Evolutionary conservation across 2,113 vertebrate species (phyloP).

Genomic region (Peromyscus leucopus): DNA sequence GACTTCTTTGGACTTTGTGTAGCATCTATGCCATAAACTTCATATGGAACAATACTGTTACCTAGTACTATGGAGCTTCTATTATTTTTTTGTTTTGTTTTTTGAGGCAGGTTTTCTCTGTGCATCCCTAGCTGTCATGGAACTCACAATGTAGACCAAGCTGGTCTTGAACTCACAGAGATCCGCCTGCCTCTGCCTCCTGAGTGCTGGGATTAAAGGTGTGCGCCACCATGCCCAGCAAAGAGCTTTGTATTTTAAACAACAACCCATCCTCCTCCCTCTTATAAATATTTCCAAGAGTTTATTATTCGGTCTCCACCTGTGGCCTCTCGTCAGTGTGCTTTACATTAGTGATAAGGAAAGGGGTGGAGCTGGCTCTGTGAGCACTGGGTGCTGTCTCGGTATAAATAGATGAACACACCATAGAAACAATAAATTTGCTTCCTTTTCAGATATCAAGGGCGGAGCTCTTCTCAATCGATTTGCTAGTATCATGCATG

Average conservation of each 20-base stretch:
- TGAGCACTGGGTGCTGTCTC: background rate
- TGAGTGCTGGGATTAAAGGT: background rate
- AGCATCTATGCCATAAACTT: background rate
- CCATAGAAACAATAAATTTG: constrained; percentile 59
- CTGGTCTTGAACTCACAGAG: background rate
- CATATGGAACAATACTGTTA: constrained; percentile 32
- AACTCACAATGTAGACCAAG: background rate
- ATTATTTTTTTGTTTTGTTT: background rate
- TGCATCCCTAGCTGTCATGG: background rate
- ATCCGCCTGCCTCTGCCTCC: background rate
- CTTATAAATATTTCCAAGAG: constrained; percentile 34
- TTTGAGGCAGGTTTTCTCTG: background rate
- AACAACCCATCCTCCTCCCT: background rate
- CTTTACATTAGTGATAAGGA: constrained; percentile 19
- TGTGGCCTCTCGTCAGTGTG: background rate
- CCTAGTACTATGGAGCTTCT: constrained; percentile 16
- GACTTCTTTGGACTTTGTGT: constrained; percentile 30
- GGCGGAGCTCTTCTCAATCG: constrained; percentile 1
- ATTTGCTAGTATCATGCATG: constrained; percentile 48
- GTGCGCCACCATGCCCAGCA: background rate
- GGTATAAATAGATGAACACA: background rate
- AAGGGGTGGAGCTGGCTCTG: background rate
- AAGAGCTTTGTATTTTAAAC: constrained; percentile 46
- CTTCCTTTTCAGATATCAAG: constrained; percentile 63
- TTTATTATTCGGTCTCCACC: constrained; percentile 37